Evolutionary conservation across 2,113 vertebrate genomes (phyloP).

Genomic region (Kryptolebias marmoratus): DNA sequence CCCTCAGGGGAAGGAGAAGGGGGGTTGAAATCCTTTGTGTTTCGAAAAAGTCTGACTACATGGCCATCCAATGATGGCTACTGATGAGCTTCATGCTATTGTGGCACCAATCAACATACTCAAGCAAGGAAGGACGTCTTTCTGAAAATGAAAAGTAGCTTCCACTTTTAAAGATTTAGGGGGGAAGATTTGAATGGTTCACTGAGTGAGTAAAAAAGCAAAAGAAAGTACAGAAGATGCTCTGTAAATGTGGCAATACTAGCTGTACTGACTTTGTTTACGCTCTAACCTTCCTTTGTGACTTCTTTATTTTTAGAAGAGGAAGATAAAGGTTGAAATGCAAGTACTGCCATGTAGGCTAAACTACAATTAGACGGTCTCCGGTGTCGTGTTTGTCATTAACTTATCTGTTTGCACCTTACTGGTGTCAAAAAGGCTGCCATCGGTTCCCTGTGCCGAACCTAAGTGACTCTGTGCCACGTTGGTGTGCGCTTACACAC

Average conservation of each 20-base stretch:
- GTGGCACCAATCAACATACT: conserved; percentile 53
- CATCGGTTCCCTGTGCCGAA: neutral
- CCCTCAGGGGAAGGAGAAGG: conserved; percentile 74
- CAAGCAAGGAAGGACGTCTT: conserved; percentile 66
- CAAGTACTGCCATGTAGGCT: no score
- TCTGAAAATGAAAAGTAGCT: conserved; percentile 59
- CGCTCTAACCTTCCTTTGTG: no score
- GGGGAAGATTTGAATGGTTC: conserved; percentile 21
- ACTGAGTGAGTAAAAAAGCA: neutral
- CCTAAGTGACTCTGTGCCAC: neutral
- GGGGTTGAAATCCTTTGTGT: conserved; percentile 71
- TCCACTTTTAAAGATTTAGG: conserved; percentile 44
- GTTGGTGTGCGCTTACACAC: no score
- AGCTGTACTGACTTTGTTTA: no score
- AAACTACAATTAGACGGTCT: no score
- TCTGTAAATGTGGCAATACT: no score
- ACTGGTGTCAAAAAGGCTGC: no score
- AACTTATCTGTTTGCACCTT: no score
- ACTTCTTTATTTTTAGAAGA: no score
- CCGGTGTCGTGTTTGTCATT: no score
- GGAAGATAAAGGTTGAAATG: no score
- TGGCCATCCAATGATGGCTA: conserved; percentile 73
- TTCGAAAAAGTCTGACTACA: conserved; percentile 68
- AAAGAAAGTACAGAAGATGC: no score
- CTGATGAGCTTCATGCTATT: conserved; percentile 61